phyloP scores from a whole-genome alignment of 2,797 vertebrate genomes.

The Eurystomus glaucurus region DNA sequence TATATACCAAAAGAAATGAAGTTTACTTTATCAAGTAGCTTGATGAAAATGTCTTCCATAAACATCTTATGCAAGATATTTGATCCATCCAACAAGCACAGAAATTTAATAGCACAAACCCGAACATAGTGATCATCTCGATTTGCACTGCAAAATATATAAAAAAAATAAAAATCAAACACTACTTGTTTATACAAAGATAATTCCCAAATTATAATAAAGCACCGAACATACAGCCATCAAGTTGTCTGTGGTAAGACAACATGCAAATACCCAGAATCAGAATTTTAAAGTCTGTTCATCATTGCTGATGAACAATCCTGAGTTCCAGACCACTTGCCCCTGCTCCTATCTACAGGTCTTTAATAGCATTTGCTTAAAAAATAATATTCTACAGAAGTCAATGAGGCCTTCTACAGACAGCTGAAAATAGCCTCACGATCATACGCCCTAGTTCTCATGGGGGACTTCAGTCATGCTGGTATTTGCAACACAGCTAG shows the following conservation, averaged over 20 bases:
- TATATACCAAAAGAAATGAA: neutral
- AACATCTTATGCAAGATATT: constrained; percentile 84
- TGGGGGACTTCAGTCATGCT: neutral
- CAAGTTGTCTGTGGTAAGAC: neutral
- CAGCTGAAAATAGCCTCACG: neutral
- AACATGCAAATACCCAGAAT: neutral
- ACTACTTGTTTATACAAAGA: neutral
- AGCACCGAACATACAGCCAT: neutral
- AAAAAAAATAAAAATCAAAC: neutral
- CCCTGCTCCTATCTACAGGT: neutral
- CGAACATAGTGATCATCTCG: constrained; percentile 92
- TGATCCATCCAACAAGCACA: constrained; percentile 88
- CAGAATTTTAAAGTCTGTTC: neutral
- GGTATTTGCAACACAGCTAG: neutral
- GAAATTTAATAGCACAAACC: constrained; percentile 90
- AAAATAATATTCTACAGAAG: neutral
- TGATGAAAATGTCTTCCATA: constrained; percentile 88
- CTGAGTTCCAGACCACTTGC: neutral
- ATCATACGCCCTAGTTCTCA: neutral
- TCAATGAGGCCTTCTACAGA: neutral
- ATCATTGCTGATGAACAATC: neutral
- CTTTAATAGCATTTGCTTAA: neutral
- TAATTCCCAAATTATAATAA: neutral
- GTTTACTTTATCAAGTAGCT: constrained; percentile 91
- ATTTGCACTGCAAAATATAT: constrained; percentile 85